Base-by-base conservation (phyloP, 2,797 vertebrate genomes). In the Amblyraja radiata region DNA sequence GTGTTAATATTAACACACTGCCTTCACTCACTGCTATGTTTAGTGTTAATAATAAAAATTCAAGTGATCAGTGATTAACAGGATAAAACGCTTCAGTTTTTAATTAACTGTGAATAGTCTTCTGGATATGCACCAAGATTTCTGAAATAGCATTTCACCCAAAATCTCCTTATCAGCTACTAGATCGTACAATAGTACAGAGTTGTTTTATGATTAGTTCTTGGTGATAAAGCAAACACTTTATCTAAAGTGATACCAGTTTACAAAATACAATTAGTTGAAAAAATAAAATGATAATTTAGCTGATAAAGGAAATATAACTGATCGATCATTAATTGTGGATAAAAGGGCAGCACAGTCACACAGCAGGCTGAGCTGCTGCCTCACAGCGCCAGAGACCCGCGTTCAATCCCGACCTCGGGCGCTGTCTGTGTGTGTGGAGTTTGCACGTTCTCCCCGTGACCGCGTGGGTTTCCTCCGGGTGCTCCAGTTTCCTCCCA, bases 51-150 rank as follows among this genome's bases (percentile, higher is more conserved):
- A 90, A 39, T 58, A 74, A 74, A 46, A 74, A 25, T 54, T 92
- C 21, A 92, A 92, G 71, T 16, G 71, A 74, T 74, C 39, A 92
- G 46, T 10, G 36, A 92, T 73, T 92, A 92, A 92, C 68, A 76
- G 90, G 39, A 58, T 74, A 92, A 92, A 76, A 25, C 90, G 54
- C 23, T 76, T 25, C 28, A 74, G 90, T 76, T 92, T 92, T 76
- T 46, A 92, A 92, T 92, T 73, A 92, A 92, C 71, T 46, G 7
- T 7, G 46, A 76, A 91, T 39, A 76, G 32, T 21, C 65, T 71
- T n/a, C 32, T 90, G 65, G 65, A 68, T 73, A 13, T 2, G 21
- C n/a, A 90, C 32, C 36, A 18, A 39, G 6, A 71, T 39, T 90
- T 71, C 65, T 90, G 86, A 21, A 90, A 68, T 21, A 90, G 5